A percentile compares a stretch with the other conserved stretches of the same genome.
Conservation (phyloP, 2,113 vertebrate species). For the Colaptes auratus region DNA sequence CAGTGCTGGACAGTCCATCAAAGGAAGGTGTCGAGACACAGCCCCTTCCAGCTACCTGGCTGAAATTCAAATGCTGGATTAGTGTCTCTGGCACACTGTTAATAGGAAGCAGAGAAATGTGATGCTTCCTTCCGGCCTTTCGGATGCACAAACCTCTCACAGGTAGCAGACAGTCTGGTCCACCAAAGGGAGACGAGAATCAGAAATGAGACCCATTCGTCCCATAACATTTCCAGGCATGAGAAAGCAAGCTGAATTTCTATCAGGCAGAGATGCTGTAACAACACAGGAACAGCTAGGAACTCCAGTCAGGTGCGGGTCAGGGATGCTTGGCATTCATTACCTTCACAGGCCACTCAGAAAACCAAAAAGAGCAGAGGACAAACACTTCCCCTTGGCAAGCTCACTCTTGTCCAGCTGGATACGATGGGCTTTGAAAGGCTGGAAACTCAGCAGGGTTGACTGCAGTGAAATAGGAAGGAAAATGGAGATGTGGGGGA, state of each 20-base stretch:
- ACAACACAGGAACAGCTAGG: not conserved
- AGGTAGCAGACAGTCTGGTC: slow-evolving; percentile 12
- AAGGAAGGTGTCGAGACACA: not conserved
- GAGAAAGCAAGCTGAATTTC: not conserved
- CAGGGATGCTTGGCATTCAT: not conserved
- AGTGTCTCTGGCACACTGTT: not conserved
- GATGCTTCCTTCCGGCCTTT: not conserved
- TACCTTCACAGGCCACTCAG: not conserved
- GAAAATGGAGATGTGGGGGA: not conserved
- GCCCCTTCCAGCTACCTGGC: slow-evolving; percentile 31
- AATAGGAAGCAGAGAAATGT: not conserved
- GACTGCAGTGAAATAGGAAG: not conserved
- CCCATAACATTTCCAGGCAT: not conserved
- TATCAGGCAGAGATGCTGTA: not conserved
- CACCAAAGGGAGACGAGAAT: slow-evolving; percentile 11
- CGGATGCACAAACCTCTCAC: not conserved
- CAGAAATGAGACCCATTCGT: slow-evolving; percentile 21
- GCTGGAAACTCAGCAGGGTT: not conserved
- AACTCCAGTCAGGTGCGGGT: slow-evolving; percentile 20
- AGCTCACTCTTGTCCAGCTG: not conserved
- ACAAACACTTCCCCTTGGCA: not conserved
- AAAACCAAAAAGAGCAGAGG: not conserved
- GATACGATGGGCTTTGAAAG: not conserved
- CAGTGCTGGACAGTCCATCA: not conserved
- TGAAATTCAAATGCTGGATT: slow-evolving; percentile 32